Base-by-base conservation (phyloP, 2,888 invertebrate species). In the Orchesellides sinensis region DNA sequence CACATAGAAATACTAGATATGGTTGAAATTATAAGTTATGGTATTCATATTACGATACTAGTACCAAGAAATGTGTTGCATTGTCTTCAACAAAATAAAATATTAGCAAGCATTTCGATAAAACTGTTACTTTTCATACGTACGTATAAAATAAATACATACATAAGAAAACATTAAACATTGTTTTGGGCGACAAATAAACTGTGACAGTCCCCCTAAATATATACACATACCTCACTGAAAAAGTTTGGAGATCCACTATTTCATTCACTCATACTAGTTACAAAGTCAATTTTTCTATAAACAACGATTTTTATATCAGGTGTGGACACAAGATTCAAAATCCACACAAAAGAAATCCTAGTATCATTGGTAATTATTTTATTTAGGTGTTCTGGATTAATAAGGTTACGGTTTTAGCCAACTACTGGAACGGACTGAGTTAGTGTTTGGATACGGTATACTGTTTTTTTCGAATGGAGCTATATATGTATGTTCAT, bases 351-450 rank as follows among this genome's bases (percentile, higher is more conserved):
- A 40, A 10, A 40, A 40, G 40, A 14, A 14, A 40, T 40, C 14
- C 14, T 40, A 40, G n/a, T 40, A 40, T 40, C n/a, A 40, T n/a
- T 40, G 40, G 40, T 40, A 40, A 40, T 2, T 5, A 40, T 5
- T 32, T n/a, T n/a, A n/a, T n/a, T n/a, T n/a, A n/a, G n/a, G n/a
- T n/a, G 32, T 40, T 14, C 40, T 40, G n/a, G 4, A n/a, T 40
- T 40, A 14, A 40, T 14, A 40, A 40, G 32, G 32, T 32, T 52
- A 54, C n/a, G n/a, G n/a, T n/a, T n/a, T n/a, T 49, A 68, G 78
- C 78, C 78, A 35, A 69, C 69, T 78, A 47, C 56, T 78, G 78
- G 78, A 78, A 78, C 78, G 78, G 78, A 78, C 78, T 59, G 69
- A 78, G 78, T 69, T 78, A 69, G 40, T 77, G 35, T 63, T 32